These are phyloP conservation scores for Tribolium castaneum DNA, from an alignment of 1,140 invertebrate species.

Conservation along the genomic window DNA sequence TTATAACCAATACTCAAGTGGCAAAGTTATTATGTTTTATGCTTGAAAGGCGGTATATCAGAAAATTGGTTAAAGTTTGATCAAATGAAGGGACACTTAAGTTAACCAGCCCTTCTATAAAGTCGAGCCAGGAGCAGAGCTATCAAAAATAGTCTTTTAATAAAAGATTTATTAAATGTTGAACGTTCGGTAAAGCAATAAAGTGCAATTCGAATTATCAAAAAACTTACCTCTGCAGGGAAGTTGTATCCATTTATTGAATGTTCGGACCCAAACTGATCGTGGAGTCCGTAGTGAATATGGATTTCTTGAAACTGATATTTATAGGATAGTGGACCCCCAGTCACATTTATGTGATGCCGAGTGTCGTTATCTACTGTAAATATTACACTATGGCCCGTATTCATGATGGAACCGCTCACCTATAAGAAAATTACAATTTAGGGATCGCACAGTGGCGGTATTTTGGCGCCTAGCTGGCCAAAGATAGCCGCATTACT, in stretches of 20 bases:
- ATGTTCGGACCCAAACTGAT: conserved; percentile 91
- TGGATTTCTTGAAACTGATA: conserved; percentile 94
- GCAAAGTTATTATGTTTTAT: not conserved
- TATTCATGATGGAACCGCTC: conserved; percentile 88
- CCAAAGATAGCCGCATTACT: not conserved
- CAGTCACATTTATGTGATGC: conserved; percentile 90
- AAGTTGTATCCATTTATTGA: conserved; percentile 91
- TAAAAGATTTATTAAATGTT: too few relatives aligned
- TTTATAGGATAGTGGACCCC: conserved; percentile 93
- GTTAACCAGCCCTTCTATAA: not conserved
- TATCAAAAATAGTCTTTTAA: not conserved
- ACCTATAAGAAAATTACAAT: conserved; percentile 69
- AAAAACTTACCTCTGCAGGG: conserved; percentile 86
- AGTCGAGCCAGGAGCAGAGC: not conserved
- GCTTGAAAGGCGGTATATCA: not conserved
- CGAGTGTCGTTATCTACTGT: conserved; percentile 86
- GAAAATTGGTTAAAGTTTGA: not conserved
- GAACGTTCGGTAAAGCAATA: too few relatives aligned
- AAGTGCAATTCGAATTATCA: not conserved
- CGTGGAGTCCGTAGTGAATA: conserved; percentile 87
- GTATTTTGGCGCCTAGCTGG: not conserved
- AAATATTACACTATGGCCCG: conserved; percentile 94
- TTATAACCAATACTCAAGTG: not conserved
- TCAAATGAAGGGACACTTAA: not conserved
- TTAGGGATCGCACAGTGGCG: conserved; percentile 2